A percentile compares a stretch with the other conserved stretches of the same genome.
phyloP scores from a whole-genome alignment of 2,888 invertebrate genomes.

The Caenorhabditis japonica region DNA sequence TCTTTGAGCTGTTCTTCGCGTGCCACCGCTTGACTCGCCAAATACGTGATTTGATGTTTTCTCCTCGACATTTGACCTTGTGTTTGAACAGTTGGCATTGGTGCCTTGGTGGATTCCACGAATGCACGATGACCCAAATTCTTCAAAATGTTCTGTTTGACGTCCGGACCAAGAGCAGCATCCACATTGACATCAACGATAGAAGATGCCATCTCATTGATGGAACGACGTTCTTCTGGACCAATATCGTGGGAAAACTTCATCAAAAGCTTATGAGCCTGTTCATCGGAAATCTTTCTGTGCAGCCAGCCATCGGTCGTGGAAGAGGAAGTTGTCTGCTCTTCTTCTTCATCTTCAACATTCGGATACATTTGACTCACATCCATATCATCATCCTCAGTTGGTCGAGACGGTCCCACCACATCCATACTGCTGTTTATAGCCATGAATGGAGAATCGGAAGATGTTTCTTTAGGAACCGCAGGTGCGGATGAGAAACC shows the following conservation, averaged over 20 bases:
- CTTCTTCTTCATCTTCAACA: slow-evolving; percentile 20
- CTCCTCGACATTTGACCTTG: slow-evolving; percentile 66
- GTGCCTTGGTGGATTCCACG: slow-evolving; percentile 51
- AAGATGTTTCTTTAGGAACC: slow-evolving; percentile 1
- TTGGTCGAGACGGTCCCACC: slow-evolving; percentile 62
- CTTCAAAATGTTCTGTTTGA: slow-evolving; percentile 69
- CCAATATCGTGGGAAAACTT: slow-evolving; percentile 63
- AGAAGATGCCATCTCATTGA: slow-evolving; percentile 66
- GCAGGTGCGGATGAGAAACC: slow-evolving; percentile 51
- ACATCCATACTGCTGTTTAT: slow-evolving; percentile 45
- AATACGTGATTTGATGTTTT: slow-evolving; percentile 77
- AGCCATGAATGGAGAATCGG: slow-evolving; percentile 47
- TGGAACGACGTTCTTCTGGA: slow-evolving; percentile 56
- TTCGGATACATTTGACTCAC: slow-evolving; percentile 57
- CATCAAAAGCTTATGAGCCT: slow-evolving; percentile 60
- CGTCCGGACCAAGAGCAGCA: slow-evolving; percentile 70
- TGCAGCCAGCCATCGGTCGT: slow-evolving; percentile 25
- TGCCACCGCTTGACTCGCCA: slow-evolving; percentile 74
- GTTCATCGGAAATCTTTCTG: slow-evolving; percentile 42
- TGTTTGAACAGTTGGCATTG: slow-evolving; percentile 51
- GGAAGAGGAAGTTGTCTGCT: not conserved
- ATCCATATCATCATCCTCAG: slow-evolving; percentile 44
- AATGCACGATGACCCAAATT: slow-evolving; percentile 65
- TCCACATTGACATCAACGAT: slow-evolving; percentile 75
- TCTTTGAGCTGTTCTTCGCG: slow-evolving; percentile 74